Base-by-base conservation (phyloP, 2,888 invertebrate genomes). In the Ryuthela nishihirai region DNA sequence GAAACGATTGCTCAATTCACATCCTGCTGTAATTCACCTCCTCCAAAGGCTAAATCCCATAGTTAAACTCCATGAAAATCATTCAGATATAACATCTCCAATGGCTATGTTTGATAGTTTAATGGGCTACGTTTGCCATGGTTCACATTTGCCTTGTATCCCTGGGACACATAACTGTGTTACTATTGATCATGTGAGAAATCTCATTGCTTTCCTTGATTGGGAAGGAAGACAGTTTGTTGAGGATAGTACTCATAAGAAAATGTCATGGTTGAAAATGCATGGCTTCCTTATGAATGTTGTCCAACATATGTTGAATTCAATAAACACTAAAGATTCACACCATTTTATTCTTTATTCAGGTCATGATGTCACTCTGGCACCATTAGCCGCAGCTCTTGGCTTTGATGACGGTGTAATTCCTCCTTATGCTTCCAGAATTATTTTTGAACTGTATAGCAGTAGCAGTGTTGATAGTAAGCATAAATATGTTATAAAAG, bases 331-430 rank as follows among this genome's bases (percentile, higher is more conserved):
- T 0, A 52, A 58, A 35, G 36, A 39, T 20, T 82, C 81, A 55
- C 85, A 85, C 18, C 85, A 84, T 69, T 80, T 90, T 53, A 84
- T 88, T 0, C 70, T 91, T 0, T 91, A 88, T 71, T 93, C 94
- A 0, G 94, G 93, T 0, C 95, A 95, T 69, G 95, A 95, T 73
- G 86, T 88, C 70, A 94, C 94, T 0, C 71, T 95, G 32, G 87
- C 90, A 69, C 88, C 90, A 64, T 75, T 95, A 32, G 82, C 88
- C 1, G 79, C 86, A 2, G 88, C 91, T 0, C 72, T 95, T 42
- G 92, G 93, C 0, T 74, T 90, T 3, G 72, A 76, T 36, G 77
- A 79, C 56, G 77, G 77, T 41, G 72, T 70, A 52, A 76, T 85
- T 62, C 85, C 93, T 40, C 84, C 86, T 20, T 97, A 92, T 72